Conservation (phyloP, 2,888 invertebrate genomes). For the Julus scanicus region DNA sequence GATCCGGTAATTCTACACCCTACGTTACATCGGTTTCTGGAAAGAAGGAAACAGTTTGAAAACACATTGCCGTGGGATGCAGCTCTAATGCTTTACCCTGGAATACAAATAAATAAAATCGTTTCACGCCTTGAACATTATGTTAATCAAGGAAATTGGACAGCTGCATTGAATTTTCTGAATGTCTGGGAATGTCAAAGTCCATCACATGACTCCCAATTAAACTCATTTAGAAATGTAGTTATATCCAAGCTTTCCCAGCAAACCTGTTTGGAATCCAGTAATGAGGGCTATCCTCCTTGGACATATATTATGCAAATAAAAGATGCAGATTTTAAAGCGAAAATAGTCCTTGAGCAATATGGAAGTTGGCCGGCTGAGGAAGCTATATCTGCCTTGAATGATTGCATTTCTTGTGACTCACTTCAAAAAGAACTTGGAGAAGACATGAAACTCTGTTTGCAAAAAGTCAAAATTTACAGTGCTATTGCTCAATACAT, state of each 20-base stretch:
- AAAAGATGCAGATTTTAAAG: not conserved
- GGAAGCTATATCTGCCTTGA: slow-evolving; percentile 37
- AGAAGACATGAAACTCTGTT: not conserved
- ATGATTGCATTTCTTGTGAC: not conserved
- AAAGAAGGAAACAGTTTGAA: not conserved
- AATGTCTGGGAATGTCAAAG: slow-evolving; percentile 50
- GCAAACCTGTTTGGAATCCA: not conserved
- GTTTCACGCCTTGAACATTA: not conserved
- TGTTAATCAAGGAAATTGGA: not conserved
- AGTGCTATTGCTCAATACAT: not conserved
- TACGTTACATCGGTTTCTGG: slow-evolving; percentile 41
- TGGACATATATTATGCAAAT: slow-evolving; percentile 49
- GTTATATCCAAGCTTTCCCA: not conserved
- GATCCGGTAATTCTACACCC: slow-evolving; percentile 45
- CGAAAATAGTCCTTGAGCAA: slow-evolving; percentile 4
- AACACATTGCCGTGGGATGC: not conserved
- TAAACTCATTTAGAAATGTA: not conserved
- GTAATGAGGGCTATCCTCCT: not conserved
- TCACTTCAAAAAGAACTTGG: not conserved
- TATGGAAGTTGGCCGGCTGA: slow-evolving; percentile 49
- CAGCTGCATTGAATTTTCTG: slow-evolving; percentile 12
- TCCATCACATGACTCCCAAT: not conserved
- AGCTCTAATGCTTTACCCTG: not conserved
- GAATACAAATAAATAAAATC: not conserved
- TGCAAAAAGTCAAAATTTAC: slow-evolving; percentile 21